Conservation (phyloP, 2,113 vertebrate species). For the Vulpes ferrilata region DNA sequence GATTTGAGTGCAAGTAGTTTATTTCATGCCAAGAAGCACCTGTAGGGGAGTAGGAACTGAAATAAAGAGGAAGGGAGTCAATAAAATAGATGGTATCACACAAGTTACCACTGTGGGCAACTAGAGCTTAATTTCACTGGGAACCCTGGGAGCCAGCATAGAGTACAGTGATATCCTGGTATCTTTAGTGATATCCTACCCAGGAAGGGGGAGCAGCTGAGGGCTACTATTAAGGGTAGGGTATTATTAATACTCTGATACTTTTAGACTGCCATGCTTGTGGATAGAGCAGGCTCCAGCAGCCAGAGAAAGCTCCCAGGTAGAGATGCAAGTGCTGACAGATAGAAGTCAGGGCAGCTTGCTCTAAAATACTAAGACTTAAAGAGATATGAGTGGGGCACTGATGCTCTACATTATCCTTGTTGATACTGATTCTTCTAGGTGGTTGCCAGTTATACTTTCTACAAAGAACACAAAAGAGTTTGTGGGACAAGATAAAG, state of each 20-base stretch:
- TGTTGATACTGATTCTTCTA: neutral
- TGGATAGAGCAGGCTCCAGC: neutral
- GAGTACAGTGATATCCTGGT: neutral
- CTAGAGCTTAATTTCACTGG: neutral
- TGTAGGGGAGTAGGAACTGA: neutral
- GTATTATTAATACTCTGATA: neutral
- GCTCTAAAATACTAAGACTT: neutral
- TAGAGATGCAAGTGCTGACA: neutral
- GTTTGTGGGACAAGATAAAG: neutral
- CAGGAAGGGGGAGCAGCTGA: neutral
- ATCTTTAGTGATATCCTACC: neutral
- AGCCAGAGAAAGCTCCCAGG: neutral
- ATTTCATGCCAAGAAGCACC: neutral
- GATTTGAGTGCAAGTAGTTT: neutral
- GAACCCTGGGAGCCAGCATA: neutral
- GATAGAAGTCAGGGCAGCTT: neutral
- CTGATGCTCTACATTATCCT: neutral
- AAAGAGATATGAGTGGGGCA: neutral
- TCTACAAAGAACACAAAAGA: neutral
- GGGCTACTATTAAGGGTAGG: neutral
- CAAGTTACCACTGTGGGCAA: neutral
- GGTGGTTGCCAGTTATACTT: neutral
- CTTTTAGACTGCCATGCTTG: neutral
- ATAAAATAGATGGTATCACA: neutral
- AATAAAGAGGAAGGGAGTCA: neutral